phyloP scores from a whole-genome alignment of 2,888 invertebrate genomes.

The Melinaea menophilus region DNA sequence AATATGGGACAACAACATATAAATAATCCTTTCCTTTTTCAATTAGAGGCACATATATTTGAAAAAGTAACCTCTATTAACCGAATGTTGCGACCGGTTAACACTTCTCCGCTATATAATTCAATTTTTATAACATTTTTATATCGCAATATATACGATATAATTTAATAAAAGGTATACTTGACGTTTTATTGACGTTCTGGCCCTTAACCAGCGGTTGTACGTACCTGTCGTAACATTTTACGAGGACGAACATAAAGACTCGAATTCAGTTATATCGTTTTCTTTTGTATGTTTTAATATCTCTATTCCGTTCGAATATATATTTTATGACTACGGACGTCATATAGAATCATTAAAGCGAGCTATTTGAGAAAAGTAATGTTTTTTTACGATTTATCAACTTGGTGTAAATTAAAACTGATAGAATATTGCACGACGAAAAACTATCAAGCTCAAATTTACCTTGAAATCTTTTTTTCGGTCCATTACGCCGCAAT shows the following conservation, averaged over 20 bases:
- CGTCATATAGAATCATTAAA: slow-evolving; percentile 11
- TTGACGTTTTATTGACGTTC: slow-evolving; percentile 56
- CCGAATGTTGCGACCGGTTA: slow-evolving; percentile 7
- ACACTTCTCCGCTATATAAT: slow-evolving; percentile 7
- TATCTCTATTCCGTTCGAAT: slow-evolving; percentile 48
- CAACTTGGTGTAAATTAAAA: too few relatives aligned
- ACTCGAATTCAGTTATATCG: slow-evolving; percentile 59
- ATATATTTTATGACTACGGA: slow-evolving; percentile 29
- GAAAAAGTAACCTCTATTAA: not conserved
- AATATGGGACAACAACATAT: too few relatives aligned
- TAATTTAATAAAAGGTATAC: slow-evolving; percentile 65
- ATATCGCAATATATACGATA: slow-evolving; percentile 50
- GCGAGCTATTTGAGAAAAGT: not conserved
- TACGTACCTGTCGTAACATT: slow-evolving; percentile 45
- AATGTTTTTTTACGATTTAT: not conserved
- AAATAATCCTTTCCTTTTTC: too few relatives aligned
- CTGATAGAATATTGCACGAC: too few relatives aligned
- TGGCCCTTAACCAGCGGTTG: slow-evolving; percentile 43
- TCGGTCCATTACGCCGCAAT: too few relatives aligned
- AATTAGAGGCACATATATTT: not conserved
- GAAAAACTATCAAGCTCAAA: too few relatives aligned
- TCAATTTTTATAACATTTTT: slow-evolving; percentile 25
- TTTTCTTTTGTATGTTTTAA: slow-evolving; percentile 72
- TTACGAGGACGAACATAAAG: slow-evolving; percentile 58
- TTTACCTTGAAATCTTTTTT: too few relatives aligned